These are phyloP conservation scores for Agrochola circellaris DNA, from an alignment of 2,888 invertebrate genomes.

Conservation along the genomic window DNA sequence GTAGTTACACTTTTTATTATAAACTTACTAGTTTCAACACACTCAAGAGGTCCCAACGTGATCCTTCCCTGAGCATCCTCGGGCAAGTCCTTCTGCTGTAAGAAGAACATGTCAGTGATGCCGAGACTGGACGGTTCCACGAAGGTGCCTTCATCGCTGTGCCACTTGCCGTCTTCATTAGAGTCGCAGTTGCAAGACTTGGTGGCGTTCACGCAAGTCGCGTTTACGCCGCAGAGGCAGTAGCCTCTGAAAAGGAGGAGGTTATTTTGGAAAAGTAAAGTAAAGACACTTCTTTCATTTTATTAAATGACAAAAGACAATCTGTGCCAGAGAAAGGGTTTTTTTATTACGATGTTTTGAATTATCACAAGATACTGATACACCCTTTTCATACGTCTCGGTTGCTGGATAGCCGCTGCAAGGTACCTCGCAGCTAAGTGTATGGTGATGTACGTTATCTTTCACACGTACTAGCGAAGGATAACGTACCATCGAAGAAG, in stretches of 20 bases:
- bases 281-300: too few species aligned
- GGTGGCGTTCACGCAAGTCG: constrained; percentile 95
- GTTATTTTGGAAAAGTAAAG: background rate
- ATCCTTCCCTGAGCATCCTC: constrained; percentile 96
- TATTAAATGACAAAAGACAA: background rate
- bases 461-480: too few species aligned
- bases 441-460: too few species aligned
- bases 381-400: too few species aligned
- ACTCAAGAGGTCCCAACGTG: constrained; percentile 97
- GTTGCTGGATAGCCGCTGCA: too few species aligned
- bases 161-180: constrained; percentile 95
- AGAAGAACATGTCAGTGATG: constrained; percentile 97
- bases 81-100: constrained; percentile 95
- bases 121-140: constrained; percentile 95
- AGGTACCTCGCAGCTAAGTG: too few species aligned
- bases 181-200: constrained; percentile 98
- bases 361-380: too few species aligned
- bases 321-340: too few species aligned
- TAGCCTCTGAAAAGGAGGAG: constrained; percentile 89
- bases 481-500: too few species aligned
- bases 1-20: too few species aligned
- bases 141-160: constrained; percentile 96
- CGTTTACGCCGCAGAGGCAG: constrained; percentile 94
- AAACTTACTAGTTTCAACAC: constrained; percentile 97
- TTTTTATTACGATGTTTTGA: too few species aligned